Conservation (phyloP, 2,888 invertebrate species). For the Lithophane ornitopus region DNA sequence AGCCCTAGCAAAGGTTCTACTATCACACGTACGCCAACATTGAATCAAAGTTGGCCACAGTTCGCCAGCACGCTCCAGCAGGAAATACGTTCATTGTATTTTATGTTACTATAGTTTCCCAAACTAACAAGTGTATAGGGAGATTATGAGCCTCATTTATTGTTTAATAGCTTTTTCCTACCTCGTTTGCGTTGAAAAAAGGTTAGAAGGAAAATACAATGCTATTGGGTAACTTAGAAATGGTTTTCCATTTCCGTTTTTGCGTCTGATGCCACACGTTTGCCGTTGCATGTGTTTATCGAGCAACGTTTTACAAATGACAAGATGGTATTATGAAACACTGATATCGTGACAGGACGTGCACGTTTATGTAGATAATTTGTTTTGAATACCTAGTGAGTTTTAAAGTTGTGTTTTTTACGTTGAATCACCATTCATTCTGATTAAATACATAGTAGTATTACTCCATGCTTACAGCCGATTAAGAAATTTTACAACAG, state of each 20-base stretch:
- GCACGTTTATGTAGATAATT: slow-evolving; percentile 8
- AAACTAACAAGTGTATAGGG: slow-evolving; percentile 61
- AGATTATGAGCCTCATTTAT: slow-evolving; percentile 62
- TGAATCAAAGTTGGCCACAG: slow-evolving; percentile 61
- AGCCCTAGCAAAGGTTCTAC: slow-evolving; percentile 26
- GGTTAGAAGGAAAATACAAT: slow-evolving; percentile 57
- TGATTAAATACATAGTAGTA: neutral
- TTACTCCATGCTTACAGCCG: slow-evolving; percentile 10
- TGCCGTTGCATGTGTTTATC: slow-evolving; percentile 73
- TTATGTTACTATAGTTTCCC: slow-evolving; percentile 61
- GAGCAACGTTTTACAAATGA: slow-evolving; percentile 72
- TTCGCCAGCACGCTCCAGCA: slow-evolving; percentile 41
- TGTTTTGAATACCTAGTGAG: neutral
- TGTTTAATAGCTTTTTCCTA: slow-evolving; percentile 59
- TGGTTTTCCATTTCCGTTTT: slow-evolving; percentile 66
- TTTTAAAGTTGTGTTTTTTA: neutral
- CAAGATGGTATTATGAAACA: slow-evolving; percentile 74
- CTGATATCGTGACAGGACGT: slow-evolving; percentile 67
- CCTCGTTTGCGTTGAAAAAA: slow-evolving; percentile 48
- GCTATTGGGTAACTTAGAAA: slow-evolving; percentile 61
- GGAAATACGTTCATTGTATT: slow-evolving; percentile 63
- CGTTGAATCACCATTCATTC: neutral
- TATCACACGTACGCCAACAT: slow-evolving; percentile 51
- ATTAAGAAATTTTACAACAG: slow-evolving; percentile 11
- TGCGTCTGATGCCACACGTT: slow-evolving; percentile 25